A percentile compares a stretch with the other conserved stretches of the same genome.
Conservation (phyloP, 2,888 invertebrate species). For the Acleris literana region DNA sequence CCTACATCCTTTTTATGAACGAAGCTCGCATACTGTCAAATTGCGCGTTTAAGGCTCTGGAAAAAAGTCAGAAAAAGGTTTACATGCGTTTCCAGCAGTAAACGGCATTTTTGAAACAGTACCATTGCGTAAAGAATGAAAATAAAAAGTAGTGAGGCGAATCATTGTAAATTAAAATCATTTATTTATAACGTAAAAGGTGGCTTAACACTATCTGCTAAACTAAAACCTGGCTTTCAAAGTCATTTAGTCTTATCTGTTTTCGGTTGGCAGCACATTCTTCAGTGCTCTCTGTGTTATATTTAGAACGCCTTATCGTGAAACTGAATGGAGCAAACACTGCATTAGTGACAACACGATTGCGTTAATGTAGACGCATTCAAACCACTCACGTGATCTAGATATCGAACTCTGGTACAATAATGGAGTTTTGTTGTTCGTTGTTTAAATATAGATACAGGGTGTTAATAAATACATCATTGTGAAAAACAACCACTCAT, state of each 20-base stretch:
- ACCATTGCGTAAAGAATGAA: too few species aligned
- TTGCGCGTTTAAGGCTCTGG: too few species aligned
- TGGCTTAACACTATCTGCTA: not conserved
- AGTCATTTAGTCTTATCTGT: constrained; percentile 57
- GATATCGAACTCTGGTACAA: constrained; percentile 14
- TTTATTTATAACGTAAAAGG: too few species aligned
- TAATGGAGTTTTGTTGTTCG: constrained; percentile 1
- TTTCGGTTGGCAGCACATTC: constrained; percentile 64
- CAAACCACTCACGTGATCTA: constrained; percentile 14
- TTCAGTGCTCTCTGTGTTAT: constrained; percentile 53
- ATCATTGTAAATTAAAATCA: too few species aligned
- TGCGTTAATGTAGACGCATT: constrained; percentile 23
- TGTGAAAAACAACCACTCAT: too few species aligned
- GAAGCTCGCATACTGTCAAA: too few species aligned
- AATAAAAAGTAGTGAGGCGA: too few species aligned
- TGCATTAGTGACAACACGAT: constrained; percentile 22
- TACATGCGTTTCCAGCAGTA: too few species aligned
- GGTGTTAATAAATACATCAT: too few species aligned
- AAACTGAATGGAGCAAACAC: constrained; percentile 20
- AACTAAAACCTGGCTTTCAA: not conserved
- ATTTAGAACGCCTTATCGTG: constrained; percentile 45
- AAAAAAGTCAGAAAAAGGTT: too few species aligned
- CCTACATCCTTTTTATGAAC: too few species aligned
- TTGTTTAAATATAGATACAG: not conserved
- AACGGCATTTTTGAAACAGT: too few species aligned